Evolutionary conservation across 2,797 vertebrate species (phyloP).

Genomic region (Benthosema pterotum): DNA sequence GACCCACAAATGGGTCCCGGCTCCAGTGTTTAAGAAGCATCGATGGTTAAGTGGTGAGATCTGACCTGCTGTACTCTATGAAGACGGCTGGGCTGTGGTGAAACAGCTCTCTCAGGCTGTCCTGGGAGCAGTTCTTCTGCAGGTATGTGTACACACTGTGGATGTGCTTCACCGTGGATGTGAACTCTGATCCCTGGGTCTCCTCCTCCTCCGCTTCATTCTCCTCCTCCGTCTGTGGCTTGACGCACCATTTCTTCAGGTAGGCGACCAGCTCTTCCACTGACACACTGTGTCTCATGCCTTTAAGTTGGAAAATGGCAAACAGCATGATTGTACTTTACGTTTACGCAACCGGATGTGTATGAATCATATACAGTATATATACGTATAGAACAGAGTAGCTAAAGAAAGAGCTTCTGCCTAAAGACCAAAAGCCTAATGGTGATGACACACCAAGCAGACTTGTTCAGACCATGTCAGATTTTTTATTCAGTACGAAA

Average conservation of each 20-base stretch:
- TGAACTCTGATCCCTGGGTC: constrained; percentile 66
- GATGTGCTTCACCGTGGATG: constrained; percentile 73
- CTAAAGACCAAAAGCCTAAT: too few species aligned
- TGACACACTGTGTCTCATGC: constrained; percentile 72
- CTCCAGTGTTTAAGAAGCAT: too few species aligned
- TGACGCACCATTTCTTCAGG: constrained; percentile 78
- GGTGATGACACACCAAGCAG: too few species aligned
- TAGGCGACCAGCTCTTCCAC: constrained; percentile 73
- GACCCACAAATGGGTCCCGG: too few species aligned
- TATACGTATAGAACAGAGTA: too few species aligned
- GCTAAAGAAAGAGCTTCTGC: too few species aligned
- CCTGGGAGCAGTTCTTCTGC: constrained; percentile 58
- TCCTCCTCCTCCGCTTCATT: constrained; percentile 44
- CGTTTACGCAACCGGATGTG: too few species aligned
- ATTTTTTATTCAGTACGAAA: too few species aligned
- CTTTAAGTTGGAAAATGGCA: constrained; percentile 48
- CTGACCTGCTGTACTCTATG: constrained; percentile 71
- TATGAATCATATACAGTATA: too few species aligned
- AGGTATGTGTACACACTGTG: constrained; percentile 78
- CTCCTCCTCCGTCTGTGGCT: constrained; percentile 36
- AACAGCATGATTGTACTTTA: too few species aligned
- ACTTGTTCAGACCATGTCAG: too few species aligned
- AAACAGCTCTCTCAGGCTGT: constrained; percentile 76
- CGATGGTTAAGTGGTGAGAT: too few species aligned
- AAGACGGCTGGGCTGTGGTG: constrained; percentile 79